Base-by-base conservation (phyloP, 1,140 invertebrate genomes). In the Nautilus pompilius region DNA sequence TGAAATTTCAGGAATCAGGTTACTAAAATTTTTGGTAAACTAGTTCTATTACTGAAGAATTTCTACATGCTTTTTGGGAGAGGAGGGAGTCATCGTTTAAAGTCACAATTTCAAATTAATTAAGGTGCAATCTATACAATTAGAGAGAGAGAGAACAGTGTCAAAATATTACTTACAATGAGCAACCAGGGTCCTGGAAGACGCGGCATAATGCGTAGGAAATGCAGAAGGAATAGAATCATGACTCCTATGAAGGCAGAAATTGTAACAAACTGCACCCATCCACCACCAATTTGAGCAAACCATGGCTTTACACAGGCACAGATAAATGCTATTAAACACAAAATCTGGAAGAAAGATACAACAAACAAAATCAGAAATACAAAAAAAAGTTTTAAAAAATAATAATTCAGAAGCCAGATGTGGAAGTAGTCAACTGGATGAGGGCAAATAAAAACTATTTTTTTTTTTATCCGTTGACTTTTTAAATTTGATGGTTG, bases 181-280 rank as follows among this genome's bases (percentile, higher is more conserved):
- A 91, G 90, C 26, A 92, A 76, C 93, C 93, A 96, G 0, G 92
- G 93, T 60, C 77, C 78, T n/a, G 76, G 76, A 10, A 95, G 89
- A 79, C 90, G 89, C 71, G 92, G 91, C 63, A 95, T 85, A 13
- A 95, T 86, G 76, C 95, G 92, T 76, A 95, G 92, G 56, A 93
- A 74, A 80, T 94, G 94, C 59, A 94, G 86, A 0, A 88, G 85
- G 20, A 95, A 86, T 17, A 95, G 80, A 48, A 93, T 89, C 15
- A 89, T 87, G 0, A 90, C 93, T 63, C 91, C 89, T 87, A 91
- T 92, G 74, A 95, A 90, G n/a, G 90, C 93, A 26, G 87, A 87
- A 86, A 92, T 92, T 0, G 92, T 86, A 1, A 95, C 90, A 77
- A 91, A 90, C 76, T 88, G 90, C 79, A 92, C 93, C 87, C 88